Percentiles rank a stretch among this genome's conserved stretches.
Evolutionary conservation across 2,113 vertebrate species (phyloP).

Genomic region (Nannobrachium achirus): DNA sequence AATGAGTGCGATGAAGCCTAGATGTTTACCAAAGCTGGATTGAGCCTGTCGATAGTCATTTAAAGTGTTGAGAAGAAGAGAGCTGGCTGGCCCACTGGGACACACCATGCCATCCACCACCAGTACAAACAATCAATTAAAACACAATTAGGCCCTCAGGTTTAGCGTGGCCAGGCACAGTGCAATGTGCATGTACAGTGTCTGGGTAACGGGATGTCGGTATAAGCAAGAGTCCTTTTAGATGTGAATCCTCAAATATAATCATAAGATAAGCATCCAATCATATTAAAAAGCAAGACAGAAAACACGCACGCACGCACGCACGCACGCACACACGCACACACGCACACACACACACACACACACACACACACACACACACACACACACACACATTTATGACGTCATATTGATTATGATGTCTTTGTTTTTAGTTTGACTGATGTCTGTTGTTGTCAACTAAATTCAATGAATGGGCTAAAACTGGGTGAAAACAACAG

Average conservation of each 20-base stretch:
- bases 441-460: too few species aligned
- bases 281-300: slow-evolving; percentile 1
- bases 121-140: slow-evolving; percentile 67
- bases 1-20: slow-evolving; percentile 26
- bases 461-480: too few species aligned
- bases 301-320: slow-evolving; percentile 10
- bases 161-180: slow-evolving; percentile 44
- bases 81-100: slow-evolving; percentile 41
- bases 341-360: too few species aligned
- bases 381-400: too few species aligned
- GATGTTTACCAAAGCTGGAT: slow-evolving; percentile 40
- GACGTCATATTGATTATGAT: too few species aligned
- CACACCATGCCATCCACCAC: slow-evolving; percentile 43
- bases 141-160: slow-evolving; percentile 57
- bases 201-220: not conserved
- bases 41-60: slow-evolving; percentile 58
- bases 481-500: too few species aligned
- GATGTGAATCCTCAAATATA: not conserved
- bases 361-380: too few species aligned
- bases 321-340: too few species aligned
- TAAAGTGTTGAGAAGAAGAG: slow-evolving; percentile 48
- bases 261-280: not conserved
- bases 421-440: too few species aligned
- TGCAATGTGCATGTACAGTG: not conserved
- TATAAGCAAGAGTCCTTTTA: not conserved